Evolutionary conservation across 2,888 invertebrate genomes (phyloP), one percentile per base, ranked within the genome.

Genomic region (Synergus japonicus): DNA sequence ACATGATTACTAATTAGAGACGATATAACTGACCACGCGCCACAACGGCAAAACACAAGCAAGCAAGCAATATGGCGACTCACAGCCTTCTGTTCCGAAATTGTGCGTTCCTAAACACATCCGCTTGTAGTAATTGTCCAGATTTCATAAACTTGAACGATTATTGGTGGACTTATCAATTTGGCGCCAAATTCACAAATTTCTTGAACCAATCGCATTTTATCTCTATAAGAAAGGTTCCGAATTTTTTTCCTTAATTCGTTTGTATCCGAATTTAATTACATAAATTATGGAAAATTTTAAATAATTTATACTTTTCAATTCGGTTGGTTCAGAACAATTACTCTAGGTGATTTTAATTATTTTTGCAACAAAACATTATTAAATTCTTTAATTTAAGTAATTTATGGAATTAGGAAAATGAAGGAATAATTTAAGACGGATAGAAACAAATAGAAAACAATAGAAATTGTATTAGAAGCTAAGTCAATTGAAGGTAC

Each of bases 21-120:
- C 85, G 88, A 87, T 86, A 84, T 85, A 87, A 85, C 88, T 86
- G 89, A 90, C 89, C 91, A 92, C 92, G 92, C 92, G 92, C 91
- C 91, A 90, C 88, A 91, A 87, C 88, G 86, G 87, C 87, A 91
- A 90, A 91, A 92, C 91, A 92, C 91, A 91, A 90, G 89, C 90
- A 88, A 83, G 87, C 91, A 92, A 83, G 87, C 91, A 92, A 92
- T 92, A 92, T 92, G 92, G 92, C 92, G 92, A 85, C 85, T 86
- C 87, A 86, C 86, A 86, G 87, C 85, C 85, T 85, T 82, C 84
- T 79, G 37, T 73, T 73, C 73, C 54, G 37, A 73, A 73, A 73
- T 49, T 10, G 12, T 60, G 54, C 37, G 37, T 73, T 73, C 73
- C 46, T 37, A 73, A 73, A 73, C 2, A 37, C 15, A 73, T 37